Base-by-base conservation (phyloP, 1,140 invertebrate genomes). In the Drosophila ficusphila region DNA sequence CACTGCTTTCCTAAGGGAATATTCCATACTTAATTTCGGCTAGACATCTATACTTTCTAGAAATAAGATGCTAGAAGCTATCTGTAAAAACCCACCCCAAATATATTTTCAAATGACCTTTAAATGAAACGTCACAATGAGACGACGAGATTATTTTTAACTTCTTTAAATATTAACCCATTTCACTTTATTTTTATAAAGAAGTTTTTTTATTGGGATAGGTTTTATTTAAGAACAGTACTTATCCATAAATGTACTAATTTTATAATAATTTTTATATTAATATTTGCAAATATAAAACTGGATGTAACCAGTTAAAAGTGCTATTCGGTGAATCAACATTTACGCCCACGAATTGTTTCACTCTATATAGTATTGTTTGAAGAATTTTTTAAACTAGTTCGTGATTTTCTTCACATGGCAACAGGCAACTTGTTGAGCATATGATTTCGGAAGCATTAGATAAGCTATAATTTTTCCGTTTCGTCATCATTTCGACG, bases 401-500 rank as follows among this genome's bases (percentile, higher is more conserved):
- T 39, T 58, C 11, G n/a, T 27, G 58, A 51, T 39, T 27, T 65
- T 16, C 25, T 41, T 25, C 0, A 18, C 44, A 7, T 65, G 44
- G 44, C 34, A 51, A 67, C 44, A 41, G 5, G n/a, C 25, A 31
- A 19, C 34, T 11, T n/a, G 18, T 58, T 31, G 3, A 2, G 36
- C 39, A 57, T 23, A 49, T 33, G 34, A 31, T 67, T 25, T 21
- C 7, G 4, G n/a, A 12, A n/a, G 11, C 18, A 18, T 25, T 6
- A 41, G 58, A 67, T 65, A 58, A 60, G 42, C 36, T 8, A 27
- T 16, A 48, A 6, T 44, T 29, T 19, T 56, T 27, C n/a, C 21
- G 31, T 34, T 25, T 38, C 56, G 36, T 42, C 33, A 65, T 21
- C 16, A 27, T 78, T 68, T 33, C 41, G 67, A 42, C 33, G 51